phyloP scores from a whole-genome alignment of 1,140 invertebrate genomes.

The Hesperophylax magnus region DNA sequence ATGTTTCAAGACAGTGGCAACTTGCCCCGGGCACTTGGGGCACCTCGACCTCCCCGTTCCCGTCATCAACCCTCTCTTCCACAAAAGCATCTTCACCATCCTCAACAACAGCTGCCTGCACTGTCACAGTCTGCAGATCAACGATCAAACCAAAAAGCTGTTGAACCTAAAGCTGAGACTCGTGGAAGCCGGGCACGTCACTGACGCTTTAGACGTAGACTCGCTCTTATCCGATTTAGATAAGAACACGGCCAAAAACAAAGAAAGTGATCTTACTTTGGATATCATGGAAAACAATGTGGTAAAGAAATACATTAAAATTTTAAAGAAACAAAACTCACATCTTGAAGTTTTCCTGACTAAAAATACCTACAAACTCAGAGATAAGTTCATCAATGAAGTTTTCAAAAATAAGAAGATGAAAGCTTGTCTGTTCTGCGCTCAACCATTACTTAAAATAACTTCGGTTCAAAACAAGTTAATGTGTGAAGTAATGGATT shows the following conservation, averaged over 20 bases:
- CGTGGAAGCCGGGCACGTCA: constrained; percentile 81
- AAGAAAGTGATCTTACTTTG: constrained; percentile 51
- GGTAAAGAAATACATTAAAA: constrained; percentile 65
- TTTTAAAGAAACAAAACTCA: constrained; percentile 64
- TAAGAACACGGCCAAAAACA: constrained; percentile 49
- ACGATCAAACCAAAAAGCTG: constrained; percentile 77
- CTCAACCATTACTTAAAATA: constrained; percentile 73
- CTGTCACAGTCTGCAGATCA: constrained; percentile 81
- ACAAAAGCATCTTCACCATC: constrained; percentile 79
- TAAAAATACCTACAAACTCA: constrained; percentile 76
- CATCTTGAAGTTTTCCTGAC: constrained; percentile 65
- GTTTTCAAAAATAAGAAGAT: constrained; percentile 71
- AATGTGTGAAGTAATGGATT: constrained; percentile 69
- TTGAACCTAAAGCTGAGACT: constrained; percentile 83
- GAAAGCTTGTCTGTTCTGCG: constrained; percentile 78
- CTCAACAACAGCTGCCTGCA: constrained; percentile 79
- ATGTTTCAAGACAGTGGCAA: constrained; percentile 78
- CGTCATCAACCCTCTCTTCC: constrained; percentile 93
- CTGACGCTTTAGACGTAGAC: constrained; percentile 79
- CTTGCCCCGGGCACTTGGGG: constrained; percentile 95
- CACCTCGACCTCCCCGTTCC: constrained; percentile 94
- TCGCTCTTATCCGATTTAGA: constrained; percentile 67
- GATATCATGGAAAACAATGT: constrained; percentile 58
- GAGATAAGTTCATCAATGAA: constrained; percentile 73
- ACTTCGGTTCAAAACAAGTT: constrained; percentile 75